Evolutionary conservation across 1,140 invertebrate genomes (phyloP), one percentile per base, ranked within the genome.

Genomic region (Ptiloglossa arizonensis): DNA sequence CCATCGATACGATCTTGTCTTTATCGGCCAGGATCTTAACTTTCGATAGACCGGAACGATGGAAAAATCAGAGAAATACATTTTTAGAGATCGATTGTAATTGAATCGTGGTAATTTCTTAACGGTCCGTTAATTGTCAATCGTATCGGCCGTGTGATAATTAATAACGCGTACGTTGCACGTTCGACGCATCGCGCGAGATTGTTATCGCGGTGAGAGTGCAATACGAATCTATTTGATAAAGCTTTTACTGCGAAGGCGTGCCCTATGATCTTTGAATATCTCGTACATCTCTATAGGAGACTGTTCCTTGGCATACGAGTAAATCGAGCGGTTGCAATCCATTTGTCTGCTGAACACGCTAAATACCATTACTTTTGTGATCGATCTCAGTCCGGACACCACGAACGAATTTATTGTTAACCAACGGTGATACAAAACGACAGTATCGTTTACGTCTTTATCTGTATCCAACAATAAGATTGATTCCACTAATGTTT

Each of bases 181-280:
- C n/a, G n/a, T 74, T 67, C 63, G 62, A 67, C 44, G 63, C 22
- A 67, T 74, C 52, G n/a, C 29, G 38, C 4, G 38, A 54, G 35
- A 57, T 74, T 17, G 24, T 46, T 74, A 67, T 74, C 72, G 19
- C 57, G 24, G 29, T n/a, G n/a, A 56, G 50, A 56, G 24, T 56
- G 67, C 48, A 74, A 57, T 67, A 24, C 35, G n/a, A 9, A 41
- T 32, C 5, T 59, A 32, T 74, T 52, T 67, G 62, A 67, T 74
- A 56, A 74, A 56, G 24, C 41, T 32, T 38, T 46, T 8, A 38
- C 56, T 67, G 17, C 50, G 72, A 56, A 15, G 59, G 46, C 57
- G 59, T 52, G 72, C 5, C 13, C 2, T n/a, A 13, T 67, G 72
- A 57, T 67, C 66, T 74, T 74, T 46, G 50, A 74, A 67, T 67